Evolutionary conservation across 2,113 vertebrate species (phyloP).

Genomic region (Anarhynchus alexandrinus): DNA sequence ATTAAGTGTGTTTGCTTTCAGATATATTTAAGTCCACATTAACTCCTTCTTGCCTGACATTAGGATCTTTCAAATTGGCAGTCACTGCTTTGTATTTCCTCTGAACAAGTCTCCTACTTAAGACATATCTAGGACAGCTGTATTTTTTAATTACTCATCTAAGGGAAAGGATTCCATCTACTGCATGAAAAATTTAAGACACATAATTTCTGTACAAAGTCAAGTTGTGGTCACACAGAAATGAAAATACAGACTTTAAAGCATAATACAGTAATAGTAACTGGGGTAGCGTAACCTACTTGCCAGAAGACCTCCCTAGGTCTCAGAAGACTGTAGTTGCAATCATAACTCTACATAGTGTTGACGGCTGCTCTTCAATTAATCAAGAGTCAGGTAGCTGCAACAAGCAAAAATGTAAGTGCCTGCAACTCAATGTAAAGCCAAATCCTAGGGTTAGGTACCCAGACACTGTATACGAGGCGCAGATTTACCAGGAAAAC

Average conservation of each 20-base stretch:
- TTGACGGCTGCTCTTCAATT: not conserved
- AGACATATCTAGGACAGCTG: not conserved
- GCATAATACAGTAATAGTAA: not conserved
- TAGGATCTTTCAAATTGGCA: not conserved
- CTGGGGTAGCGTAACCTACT: not conserved
- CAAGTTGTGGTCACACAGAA: not conserved
- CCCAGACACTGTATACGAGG: not conserved
- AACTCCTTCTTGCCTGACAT: slow-evolving; percentile 48
- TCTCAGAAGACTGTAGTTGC: not conserved
- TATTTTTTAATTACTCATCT: not conserved
- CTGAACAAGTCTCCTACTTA: not conserved
- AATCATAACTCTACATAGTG: not conserved
- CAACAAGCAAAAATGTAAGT: not conserved
- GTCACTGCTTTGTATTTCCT: not conserved
- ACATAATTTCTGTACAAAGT: not conserved
- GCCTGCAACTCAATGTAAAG: not conserved
- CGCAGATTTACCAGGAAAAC: not conserved
- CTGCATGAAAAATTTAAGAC: not conserved
- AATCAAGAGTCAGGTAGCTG: not conserved
- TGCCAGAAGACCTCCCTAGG: not conserved
- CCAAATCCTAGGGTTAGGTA: not conserved
- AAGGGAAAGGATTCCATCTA: not conserved
- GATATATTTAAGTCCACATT: slow-evolving; percentile 54
- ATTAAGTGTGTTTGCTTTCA: slow-evolving; percentile 66
- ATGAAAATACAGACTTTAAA: not conserved